Evolutionary conservation across 2,113 vertebrate species (phyloP), one percentile per base, ranked within the genome.

Genomic region (Oreochromis spilurus): DNA sequence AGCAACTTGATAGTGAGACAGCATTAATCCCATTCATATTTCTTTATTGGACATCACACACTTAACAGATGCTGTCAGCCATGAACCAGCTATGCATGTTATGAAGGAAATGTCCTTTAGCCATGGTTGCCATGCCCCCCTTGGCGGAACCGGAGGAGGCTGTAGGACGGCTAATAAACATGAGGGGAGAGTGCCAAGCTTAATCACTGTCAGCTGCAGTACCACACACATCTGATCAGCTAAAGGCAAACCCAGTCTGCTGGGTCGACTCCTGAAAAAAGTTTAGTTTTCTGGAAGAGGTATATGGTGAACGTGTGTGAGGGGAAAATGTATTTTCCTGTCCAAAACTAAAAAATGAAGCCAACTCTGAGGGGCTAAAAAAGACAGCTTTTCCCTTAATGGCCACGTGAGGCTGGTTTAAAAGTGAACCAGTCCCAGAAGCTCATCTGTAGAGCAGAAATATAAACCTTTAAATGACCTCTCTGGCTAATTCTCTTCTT

Each of bases 21-120:
- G 80, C 24, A 83, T 48, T 58, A 72, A 86, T 86, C 38, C 43
- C 21, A 89, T 91, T 80, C 80, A 84, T 38, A 52, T 43, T 86
- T 53, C 38, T 88, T 48, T 55, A 58, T 82, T 78, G 8, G 85
- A 55, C 75, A 62, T 53, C 16, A 54, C 2, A 6, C 75, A 43
- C 4, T 72, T 79, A 87, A 89, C 80, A 84, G 36, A 57, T 84
- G 89, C 50, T 88, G 90, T 91, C 92, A 88, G 48, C 60, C 70
- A 4, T 84, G 87, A 79, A 85, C 54, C 82, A 83, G 79, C 7
- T 72, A 52, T 2, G 17, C 65, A 5, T 75, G 85, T 89, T 79
- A 79, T 1, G 21, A 81, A 79, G 87, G 87, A 89, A 83, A 88
- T 88, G 45, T 43, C 29, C 45, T 72, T 80, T 89, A 34, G 52